Evolutionary conservation across 2,888 invertebrate species (phyloP).

Genomic region (Dinocampus coccinellae): DNA sequence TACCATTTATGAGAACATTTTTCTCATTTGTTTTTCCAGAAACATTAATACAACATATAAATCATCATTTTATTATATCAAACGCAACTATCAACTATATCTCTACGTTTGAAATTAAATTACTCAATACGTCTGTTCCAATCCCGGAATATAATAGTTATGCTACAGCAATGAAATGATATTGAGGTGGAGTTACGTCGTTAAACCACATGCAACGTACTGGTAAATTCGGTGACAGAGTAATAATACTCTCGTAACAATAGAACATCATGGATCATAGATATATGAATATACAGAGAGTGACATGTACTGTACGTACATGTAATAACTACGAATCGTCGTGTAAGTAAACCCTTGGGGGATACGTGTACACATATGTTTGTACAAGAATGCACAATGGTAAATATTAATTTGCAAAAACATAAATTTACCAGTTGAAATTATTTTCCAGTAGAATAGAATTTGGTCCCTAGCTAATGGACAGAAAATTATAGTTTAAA

Average conservation of each 20-base stretch:
- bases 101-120: constrained; percentile 5
- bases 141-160: constrained; percentile 12
- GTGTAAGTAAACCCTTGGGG: background rate
- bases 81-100: background rate
- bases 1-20: background rate
- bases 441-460: background rate
- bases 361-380: background rate
- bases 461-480: background rate
- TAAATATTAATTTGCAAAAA: constrained; percentile 9
- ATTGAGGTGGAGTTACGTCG: constrained; percentile 8
- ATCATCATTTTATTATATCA: background rate
- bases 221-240: background rate
- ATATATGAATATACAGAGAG: background rate
- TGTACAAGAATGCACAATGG: background rate
- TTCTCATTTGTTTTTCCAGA: background rate
- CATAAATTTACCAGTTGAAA: no score
- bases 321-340: background rate
- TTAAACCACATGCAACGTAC: constrained; percentile 4
- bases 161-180: background rate
- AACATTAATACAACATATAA: background rate
- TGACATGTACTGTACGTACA: background rate
- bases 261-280: constrained; percentile 8
- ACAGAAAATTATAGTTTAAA: background rate
- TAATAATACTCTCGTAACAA: constrained; percentile 14
- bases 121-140: constrained; percentile 8